Conservation (phyloP, 2,888 invertebrate genomes). For the Clusia tigrina region DNA sequence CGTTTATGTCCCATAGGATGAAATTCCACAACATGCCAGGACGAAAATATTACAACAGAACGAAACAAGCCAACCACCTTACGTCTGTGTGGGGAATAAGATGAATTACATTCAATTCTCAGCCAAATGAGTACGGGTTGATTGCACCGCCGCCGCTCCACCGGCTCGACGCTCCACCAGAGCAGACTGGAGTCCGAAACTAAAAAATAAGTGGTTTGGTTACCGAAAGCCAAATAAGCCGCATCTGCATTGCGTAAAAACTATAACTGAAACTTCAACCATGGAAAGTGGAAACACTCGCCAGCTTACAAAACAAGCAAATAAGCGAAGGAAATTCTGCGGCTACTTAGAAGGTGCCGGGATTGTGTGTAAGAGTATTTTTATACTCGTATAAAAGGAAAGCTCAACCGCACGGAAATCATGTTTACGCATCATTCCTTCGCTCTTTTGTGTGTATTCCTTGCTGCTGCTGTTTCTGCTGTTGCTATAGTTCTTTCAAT, state of each 20-base stretch:
- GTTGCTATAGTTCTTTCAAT: conserved; percentile 48
- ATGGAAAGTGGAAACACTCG: neutral
- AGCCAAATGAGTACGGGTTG: conserved; percentile 30
- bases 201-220: no score
- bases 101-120: conserved; percentile 56
- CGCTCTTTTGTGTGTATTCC: conserved; percentile 36
- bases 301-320: neutral
- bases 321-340: neutral
- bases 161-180: no score
- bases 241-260: neutral
- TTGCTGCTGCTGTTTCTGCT: conserved; percentile 36
- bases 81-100: conserved; percentile 48
- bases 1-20: conserved; percentile 53
- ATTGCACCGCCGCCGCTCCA: neutral
- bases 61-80: conserved; percentile 9
- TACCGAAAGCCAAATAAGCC: neutral
- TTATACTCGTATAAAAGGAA: conserved; percentile 23
- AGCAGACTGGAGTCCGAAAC: no score
- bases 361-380: neutral
- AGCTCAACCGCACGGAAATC: conserved; percentile 58
- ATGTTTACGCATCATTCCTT: conserved; percentile 56
- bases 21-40: conserved; percentile 3
- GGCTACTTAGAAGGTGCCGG: neutral
- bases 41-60: neutral
- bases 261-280: conserved; percentile 7